Conservation (phyloP, 2,797 vertebrate genomes). For the Acrossocheilus wenchowensis region DNA sequence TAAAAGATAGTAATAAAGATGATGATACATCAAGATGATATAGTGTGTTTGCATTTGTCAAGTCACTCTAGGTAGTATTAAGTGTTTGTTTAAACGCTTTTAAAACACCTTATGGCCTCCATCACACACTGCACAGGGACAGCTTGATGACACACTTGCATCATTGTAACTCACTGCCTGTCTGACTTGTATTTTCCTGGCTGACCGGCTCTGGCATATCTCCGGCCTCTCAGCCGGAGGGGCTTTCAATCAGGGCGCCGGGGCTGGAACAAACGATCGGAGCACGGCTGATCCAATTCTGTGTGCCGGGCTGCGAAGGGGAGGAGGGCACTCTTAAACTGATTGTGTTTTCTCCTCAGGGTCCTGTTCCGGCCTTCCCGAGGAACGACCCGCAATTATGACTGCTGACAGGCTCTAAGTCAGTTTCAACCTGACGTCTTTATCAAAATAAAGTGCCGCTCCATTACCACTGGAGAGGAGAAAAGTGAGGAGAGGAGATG, state of each 20-base stretch:
- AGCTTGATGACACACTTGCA: constrained; percentile 45
- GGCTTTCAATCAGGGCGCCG: constrained; percentile 46
- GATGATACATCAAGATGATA: constrained; percentile 17
- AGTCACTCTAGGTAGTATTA: not conserved
- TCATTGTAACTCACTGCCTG: constrained; percentile 43
- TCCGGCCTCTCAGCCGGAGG: constrained; percentile 39
- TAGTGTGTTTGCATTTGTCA: constrained; percentile 19
- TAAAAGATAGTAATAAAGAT: constrained; percentile 8
- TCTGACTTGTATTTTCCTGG: constrained; percentile 45
- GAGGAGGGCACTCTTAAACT: constrained; percentile 56
- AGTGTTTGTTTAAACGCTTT: constrained; percentile 22
- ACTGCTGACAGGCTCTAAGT: constrained; percentile 59
- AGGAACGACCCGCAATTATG: constrained; percentile 59
- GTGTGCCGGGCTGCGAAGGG: constrained; percentile 30
- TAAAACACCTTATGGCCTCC: constrained; percentile 39
- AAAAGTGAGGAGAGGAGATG: constrained; percentile 43
- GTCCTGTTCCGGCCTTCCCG: constrained; percentile 59
- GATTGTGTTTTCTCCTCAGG: constrained; percentile 64
- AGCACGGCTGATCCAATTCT: constrained; percentile 53
- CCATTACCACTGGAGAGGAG: constrained; percentile 47
- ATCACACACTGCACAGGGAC: constrained; percentile 25
- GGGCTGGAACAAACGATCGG: constrained; percentile 43
- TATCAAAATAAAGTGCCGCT: constrained; percentile 61
- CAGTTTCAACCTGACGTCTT: constrained; percentile 60
- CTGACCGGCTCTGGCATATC: constrained; percentile 46